Percentiles rank a stretch among this genome's conserved stretches.
Evolutionary conservation across 2,888 invertebrate genomes (phyloP).

Genomic region (Napeogenes inachia): DNA sequence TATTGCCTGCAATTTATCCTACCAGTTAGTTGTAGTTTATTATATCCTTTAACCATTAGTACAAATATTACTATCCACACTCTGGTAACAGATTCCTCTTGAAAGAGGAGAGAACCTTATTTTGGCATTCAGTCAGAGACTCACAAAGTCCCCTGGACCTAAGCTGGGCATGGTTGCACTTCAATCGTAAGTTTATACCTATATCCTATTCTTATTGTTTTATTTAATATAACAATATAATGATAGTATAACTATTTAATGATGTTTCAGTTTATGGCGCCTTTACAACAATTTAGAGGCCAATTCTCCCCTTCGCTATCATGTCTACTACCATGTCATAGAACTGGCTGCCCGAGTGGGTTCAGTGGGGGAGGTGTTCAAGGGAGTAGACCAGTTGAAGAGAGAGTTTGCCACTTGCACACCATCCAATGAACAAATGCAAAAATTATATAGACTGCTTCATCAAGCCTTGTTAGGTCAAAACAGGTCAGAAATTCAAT

Average conservation of each 20-base stretch:
- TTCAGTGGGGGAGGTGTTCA: conserved; percentile 89
- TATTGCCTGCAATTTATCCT: too few species aligned
- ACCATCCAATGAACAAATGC: conserved; percentile 92
- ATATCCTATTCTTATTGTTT: too few species aligned
- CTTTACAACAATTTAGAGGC: conserved; percentile 94
- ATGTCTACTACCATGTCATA: conserved; percentile 94
- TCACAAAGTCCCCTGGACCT: conserved; percentile 89
- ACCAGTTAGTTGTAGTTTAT: too few species aligned
- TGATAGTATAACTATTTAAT: neutral
- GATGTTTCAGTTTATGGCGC: conserved; percentile 85
- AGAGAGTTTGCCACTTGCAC: conserved; percentile 87
- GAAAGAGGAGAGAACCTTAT: conserved; percentile 93
- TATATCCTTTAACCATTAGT: neutral
- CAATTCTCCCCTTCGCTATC: conserved; percentile 90
- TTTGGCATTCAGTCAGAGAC: conserved; percentile 93
- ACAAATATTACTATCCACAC: neutral
- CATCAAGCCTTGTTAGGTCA: conserved; percentile 94
- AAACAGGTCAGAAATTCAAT: conserved; percentile 79
- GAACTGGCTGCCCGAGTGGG: conserved; percentile 93
- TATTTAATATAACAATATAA: neutral
- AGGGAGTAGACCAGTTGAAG: conserved; percentile 89
- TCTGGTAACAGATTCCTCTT: conserved; percentile 81
- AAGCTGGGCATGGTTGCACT: conserved; percentile 88
- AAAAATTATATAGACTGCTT: conserved; percentile 90
- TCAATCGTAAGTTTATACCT: conserved; percentile 86